A percentile compares a stretch with the other conserved stretches of the same genome.
Conservation (phyloP, 1,140 invertebrate genomes). For the Carposina sasakii region DNA sequence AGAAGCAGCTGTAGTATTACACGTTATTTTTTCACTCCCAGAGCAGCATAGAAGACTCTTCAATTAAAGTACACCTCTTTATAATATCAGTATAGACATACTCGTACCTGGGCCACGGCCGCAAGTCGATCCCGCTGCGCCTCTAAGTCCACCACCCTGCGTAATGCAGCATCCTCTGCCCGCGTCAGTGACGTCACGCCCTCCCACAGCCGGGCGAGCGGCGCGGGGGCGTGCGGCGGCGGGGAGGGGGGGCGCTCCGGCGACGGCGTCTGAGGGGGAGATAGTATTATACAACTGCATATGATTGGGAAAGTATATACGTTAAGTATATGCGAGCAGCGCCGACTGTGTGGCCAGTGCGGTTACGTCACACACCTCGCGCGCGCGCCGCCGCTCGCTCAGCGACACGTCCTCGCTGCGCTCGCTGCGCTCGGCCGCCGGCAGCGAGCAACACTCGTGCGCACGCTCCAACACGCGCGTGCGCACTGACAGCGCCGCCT, state of each 20-base stretch:
- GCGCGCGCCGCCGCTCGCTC: slow-evolving; percentile 74
- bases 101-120: slow-evolving; percentile 78
- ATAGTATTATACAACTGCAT: no score
- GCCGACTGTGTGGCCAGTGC: no score
- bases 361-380: no score
- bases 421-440: slow-evolving; percentile 76
- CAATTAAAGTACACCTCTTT: no score
- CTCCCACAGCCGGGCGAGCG: slow-evolving; percentile 77
- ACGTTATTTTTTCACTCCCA: no score
- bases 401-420: slow-evolving; percentile 86
- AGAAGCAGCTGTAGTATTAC: no score
- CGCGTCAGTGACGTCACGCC: slow-evolving; percentile 78
- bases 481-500: slow-evolving; percentile 48
- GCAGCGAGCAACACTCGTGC: slow-evolving; percentile 79
- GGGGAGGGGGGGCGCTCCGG: slow-evolving; percentile 38
- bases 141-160: slow-evolving; percentile 82
- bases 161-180: slow-evolving; percentile 82
- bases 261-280: slow-evolving; percentile 16
- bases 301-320: no score
- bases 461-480: slow-evolving; percentile 80
- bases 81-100: no score
- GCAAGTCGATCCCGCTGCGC: slow-evolving; percentile 77
- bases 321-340: no score
- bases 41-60: no score
- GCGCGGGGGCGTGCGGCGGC: slow-evolving; percentile 48